These are phyloP conservation scores for Turritopsis dohrnii DNA, from an alignment of 30 jellyfish, hydroid and myxozoan genomes.

Conservation along the genomic window DNA sequence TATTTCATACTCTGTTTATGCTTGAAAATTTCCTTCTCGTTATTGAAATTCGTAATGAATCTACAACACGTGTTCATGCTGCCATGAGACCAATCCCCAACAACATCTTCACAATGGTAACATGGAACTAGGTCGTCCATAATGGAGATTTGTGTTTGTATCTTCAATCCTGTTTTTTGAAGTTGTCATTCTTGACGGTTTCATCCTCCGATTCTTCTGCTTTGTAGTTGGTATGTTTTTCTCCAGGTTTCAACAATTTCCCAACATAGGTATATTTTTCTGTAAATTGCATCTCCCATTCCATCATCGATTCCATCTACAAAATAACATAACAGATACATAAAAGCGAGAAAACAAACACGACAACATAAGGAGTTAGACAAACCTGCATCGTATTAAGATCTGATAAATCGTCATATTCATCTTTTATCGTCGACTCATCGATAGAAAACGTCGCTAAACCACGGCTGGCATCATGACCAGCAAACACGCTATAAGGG, in stretches of 20 bases:
- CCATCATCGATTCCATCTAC: slow-evolving; percentile 82
- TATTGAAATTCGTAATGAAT: neutral
- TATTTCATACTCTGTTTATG: neutral
- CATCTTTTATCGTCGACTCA: slow-evolving; percentile 65
- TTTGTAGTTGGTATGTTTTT: slow-evolving; percentile 60
- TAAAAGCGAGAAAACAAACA: neutral
- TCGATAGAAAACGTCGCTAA: slow-evolving; percentile 92
- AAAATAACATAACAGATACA: neutral
- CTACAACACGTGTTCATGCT: neutral
- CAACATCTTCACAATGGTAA: neutral
- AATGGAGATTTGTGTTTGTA: neutral
- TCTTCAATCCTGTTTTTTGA: neutral
- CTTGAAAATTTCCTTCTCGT: neutral
- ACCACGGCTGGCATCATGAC: slow-evolving; percentile 96
- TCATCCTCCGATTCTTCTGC: slow-evolving; percentile 94
- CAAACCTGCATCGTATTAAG: slow-evolving; percentile 92
- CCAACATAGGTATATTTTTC: slow-evolving; percentile 74
- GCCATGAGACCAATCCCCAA: neutral
- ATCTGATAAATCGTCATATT: slow-evolving; percentile 90
- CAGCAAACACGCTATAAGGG: slow-evolving; percentile 94
- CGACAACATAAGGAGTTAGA: neutral
- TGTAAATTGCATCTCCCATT: slow-evolving; percentile 95
- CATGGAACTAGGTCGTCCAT: neutral
- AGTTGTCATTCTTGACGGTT: slow-evolving; percentile 10
- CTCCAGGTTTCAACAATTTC: slow-evolving; percentile 81